Evolutionary conservation across 2,888 invertebrate genomes (phyloP).

Genomic region (Taphrorychus bicolor): DNA sequence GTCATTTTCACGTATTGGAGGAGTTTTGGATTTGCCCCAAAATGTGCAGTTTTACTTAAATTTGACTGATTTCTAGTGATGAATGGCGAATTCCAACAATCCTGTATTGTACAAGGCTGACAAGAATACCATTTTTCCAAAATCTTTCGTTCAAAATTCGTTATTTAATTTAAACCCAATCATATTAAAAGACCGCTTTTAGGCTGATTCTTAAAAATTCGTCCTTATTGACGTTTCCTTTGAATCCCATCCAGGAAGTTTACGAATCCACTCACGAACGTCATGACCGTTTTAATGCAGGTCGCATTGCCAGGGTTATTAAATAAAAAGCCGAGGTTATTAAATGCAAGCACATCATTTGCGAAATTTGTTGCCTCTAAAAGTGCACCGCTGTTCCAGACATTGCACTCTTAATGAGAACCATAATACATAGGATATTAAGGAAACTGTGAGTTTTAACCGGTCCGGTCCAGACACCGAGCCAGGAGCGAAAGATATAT

Average conservation of each 20-base stretch:
- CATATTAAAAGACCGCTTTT: no score
- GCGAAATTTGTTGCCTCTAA: slow-evolving; percentile 22
- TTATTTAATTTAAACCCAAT: no score
- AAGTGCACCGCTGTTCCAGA: slow-evolving; percentile 22
- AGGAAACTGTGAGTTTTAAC: slow-evolving; percentile 8
- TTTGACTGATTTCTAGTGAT: no score
- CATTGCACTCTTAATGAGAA: slow-evolving; percentile 12
- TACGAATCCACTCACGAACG: slow-evolving; percentile 8
- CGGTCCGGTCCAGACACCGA: background rate
- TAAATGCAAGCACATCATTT: slow-evolving; percentile 30
- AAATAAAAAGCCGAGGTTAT: slow-evolving; percentile 23
- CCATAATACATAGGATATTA: slow-evolving; percentile 6
- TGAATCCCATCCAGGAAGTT: background rate
- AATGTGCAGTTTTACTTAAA: no score
- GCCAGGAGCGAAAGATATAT: background rate
- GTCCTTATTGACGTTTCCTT: no score
- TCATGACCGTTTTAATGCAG: slow-evolving; percentile 17
- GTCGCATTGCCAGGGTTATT: slow-evolving; percentile 17
- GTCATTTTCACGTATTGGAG: no score
- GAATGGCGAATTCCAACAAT: no score
- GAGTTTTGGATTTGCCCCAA: no score
- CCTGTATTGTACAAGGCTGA: no score
- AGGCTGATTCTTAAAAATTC: no score
- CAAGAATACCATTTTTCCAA: no score
- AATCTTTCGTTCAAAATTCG: no score